These are phyloP conservation scores for Chiroxiphia lanceolata DNA, from an alignment of 2,797 vertebrate species.

Conservation along the genomic window DNA sequence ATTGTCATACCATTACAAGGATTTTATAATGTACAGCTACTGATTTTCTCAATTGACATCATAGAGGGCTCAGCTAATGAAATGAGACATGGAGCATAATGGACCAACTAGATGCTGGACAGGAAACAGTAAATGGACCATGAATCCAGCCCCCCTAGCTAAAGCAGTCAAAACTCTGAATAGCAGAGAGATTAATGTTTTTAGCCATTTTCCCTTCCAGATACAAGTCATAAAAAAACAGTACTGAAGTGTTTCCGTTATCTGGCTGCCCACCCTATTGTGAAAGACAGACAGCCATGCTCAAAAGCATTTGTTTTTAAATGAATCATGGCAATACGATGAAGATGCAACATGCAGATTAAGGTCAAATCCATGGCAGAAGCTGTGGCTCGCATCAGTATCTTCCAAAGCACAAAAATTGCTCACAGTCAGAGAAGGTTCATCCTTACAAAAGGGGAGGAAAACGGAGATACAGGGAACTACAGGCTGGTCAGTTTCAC, in stretches of 20 bases:
- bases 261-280: constrained; percentile 54
- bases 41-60: constrained; percentile 88
- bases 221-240: constrained; percentile 46
- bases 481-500: not conserved
- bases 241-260: constrained; percentile 51
- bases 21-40: constrained; percentile 75
- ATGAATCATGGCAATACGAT: constrained; percentile 86
- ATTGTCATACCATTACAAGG: constrained; percentile 71
- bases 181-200: constrained; percentile 82
- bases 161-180: constrained; percentile 85
- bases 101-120: constrained; percentile 82
- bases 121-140: constrained; percentile 85
- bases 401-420: constrained; percentile 81
- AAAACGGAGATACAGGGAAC: not conserved
- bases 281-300: constrained; percentile 79
- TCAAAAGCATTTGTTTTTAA: constrained; percentile 88
- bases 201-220: constrained; percentile 77
- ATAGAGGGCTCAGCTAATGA: constrained; percentile 84
- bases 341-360: constrained; percentile 77
- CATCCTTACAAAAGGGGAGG: constrained; percentile 24
- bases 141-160: constrained; percentile 85
- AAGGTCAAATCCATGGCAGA: constrained; percentile 81
- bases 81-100: constrained; percentile 91
- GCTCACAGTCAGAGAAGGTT: constrained; percentile 74
- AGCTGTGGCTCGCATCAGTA: constrained; percentile 74